phyloP scores from a whole-genome alignment of 1,140 invertebrate genomes.

The Zaprionus capensis region DNA sequence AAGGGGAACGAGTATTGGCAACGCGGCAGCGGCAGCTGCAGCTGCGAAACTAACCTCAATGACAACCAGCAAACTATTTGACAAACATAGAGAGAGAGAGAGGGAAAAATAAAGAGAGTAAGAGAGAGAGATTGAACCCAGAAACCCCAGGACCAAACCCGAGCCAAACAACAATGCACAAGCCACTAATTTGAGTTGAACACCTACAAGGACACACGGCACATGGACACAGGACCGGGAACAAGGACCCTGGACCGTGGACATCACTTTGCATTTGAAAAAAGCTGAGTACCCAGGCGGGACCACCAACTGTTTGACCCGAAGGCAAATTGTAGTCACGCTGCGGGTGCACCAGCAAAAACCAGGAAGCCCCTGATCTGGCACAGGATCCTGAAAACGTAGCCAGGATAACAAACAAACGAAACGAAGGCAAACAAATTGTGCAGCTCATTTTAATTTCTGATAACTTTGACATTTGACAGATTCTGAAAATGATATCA shows the following conservation, averaged over 20 bases:
- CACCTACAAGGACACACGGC: slow-evolving; percentile 70
- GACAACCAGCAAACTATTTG: slow-evolving; percentile 71
- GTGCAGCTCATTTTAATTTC: slow-evolving; percentile 52
- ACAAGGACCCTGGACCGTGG: slow-evolving; percentile 7
- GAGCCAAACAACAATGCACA: slow-evolving; percentile 43
- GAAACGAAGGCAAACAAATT: slow-evolving; percentile 43
- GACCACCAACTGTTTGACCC: slow-evolving; percentile 70
- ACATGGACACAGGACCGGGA: slow-evolving; percentile 46
- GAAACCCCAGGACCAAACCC: not conserved
- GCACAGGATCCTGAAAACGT: slow-evolving; percentile 42
- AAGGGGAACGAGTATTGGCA: not conserved
- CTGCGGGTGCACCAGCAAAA: slow-evolving; percentile 55
- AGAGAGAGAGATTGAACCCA: not conserved
- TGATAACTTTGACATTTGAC: slow-evolving; percentile 38
- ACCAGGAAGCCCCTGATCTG: slow-evolving; percentile 39
- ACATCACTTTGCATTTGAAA: slow-evolving; percentile 23
- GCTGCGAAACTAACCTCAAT: slow-evolving; percentile 53
- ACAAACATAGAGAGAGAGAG: slow-evolving; percentile 35
- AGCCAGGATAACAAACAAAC: slow-evolving; percentile 38
- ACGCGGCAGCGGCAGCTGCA: slow-evolving; percentile 28
- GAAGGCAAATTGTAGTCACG: slow-evolving; percentile 73
- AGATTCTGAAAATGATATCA: slow-evolving; percentile 15
- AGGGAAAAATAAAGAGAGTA: not conserved
- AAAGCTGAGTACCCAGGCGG: slow-evolving; percentile 30
- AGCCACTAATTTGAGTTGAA: slow-evolving; percentile 78